Evolutionary conservation across 2,113 vertebrate species (phyloP), one percentile per base, ranked within the genome.

Genomic region (Alethe diademata): DNA sequence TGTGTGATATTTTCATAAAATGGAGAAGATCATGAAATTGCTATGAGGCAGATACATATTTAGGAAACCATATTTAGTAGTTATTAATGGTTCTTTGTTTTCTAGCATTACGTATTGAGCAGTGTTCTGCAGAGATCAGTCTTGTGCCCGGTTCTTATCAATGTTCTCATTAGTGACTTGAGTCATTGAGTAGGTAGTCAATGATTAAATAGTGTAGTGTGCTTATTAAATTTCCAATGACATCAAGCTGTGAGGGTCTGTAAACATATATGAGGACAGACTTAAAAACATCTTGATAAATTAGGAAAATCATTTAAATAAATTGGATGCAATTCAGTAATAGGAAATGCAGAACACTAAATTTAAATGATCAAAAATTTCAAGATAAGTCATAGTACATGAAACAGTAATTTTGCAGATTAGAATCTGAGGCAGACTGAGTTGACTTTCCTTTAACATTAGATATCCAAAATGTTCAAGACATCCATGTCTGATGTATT

Each of bases 171-270:
- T 95, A 97, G 91, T 70, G 82, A 86, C 79, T 94, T 90, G 88
- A 94, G 88, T 96, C 92, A 93, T 28, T 90, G 82, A 78, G 64
- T 80, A 95, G 88, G 78, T 95, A 96, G 95, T 93, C 94, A 88
- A 74, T 80, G 88, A 97, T 96, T 95, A 95, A 96, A 97, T 95
- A 96, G 91, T 71, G 88, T 58, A 86, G 88, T 23, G 67, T 82
- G 60, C 35, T 94, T 95, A 97, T 97, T 96, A 92, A 88, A 97
- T 96, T 95, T 97, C 90, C 92, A 95, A 64, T 97, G 95, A 96
- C 92, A 96, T 97, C 94, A 96, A 90, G 43, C 79, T 93, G 56
- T 83, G 88, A 95, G 71, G 91, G 64, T 94, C 95, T 95, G 88
- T 88, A 96, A 96, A 88, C 75, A 74, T 94, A 83, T 80, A 90